Percentiles rank a stretch among this genome's conserved stretches.
Evolutionary conservation across 2,888 invertebrate species (phyloP).

Genomic region (Lithophane ornitopus): DNA sequence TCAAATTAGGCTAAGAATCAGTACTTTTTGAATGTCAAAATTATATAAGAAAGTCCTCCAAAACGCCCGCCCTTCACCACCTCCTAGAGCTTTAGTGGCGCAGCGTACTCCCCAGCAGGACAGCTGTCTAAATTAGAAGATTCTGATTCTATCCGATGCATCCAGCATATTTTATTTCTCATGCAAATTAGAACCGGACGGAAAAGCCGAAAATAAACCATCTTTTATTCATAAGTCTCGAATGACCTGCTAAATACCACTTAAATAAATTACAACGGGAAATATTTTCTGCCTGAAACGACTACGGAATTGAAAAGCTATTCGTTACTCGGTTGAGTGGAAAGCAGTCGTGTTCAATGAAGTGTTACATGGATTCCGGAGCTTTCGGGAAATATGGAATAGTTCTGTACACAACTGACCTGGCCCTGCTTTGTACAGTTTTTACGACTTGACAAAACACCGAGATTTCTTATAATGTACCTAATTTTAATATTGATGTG

Average conservation of each 20-base stretch:
- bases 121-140: no score
- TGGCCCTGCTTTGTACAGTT: no score
- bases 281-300: slow-evolving; percentile 36
- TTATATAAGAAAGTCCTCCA: no score
- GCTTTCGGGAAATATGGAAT: slow-evolving; percentile 44
- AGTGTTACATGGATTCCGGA: slow-evolving; percentile 28
- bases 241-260: slow-evolving; percentile 42
- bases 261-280: slow-evolving; percentile 23
- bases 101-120: no score
- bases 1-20: no score
- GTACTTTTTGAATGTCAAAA: no score
- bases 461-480: background rate
- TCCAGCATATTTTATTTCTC: slow-evolving; percentile 26
- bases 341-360: slow-evolving; percentile 42
- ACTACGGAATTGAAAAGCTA: slow-evolving; percentile 27
- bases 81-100: no score
- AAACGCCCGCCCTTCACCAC: no score
- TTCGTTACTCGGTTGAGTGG: slow-evolving; percentile 39
- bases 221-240: slow-evolving; percentile 46
- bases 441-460: background rate
- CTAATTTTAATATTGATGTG: no score
- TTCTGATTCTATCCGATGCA: background rate
- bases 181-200: slow-evolving; percentile 35
- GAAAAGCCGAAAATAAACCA: slow-evolving; percentile 29
- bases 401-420: slow-evolving; percentile 20